Conservation (phyloP, 2,113 vertebrate genomes). For the Burhinus bistriatus region DNA sequence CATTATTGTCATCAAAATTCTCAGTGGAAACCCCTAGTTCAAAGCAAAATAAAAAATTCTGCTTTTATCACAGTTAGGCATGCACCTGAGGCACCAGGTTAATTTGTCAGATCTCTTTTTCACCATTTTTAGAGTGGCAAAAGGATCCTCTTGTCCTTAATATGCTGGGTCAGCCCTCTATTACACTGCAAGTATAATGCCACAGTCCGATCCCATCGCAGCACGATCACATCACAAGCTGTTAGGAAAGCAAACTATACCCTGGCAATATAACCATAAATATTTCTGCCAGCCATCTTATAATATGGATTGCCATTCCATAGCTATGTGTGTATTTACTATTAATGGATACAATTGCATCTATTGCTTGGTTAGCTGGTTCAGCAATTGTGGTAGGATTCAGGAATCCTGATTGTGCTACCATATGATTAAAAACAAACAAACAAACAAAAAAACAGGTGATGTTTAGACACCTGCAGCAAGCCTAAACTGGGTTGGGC, state of each 20-base stretch:
- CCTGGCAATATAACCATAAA: background rate
- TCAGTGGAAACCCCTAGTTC: background rate
- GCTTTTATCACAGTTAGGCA: background rate
- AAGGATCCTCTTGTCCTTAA: background rate
- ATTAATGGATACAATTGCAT: background rate
- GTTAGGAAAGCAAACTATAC: background rate
- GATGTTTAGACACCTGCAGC: background rate
- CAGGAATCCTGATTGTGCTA: background rate
- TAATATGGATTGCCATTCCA: background rate
- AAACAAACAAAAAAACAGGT: background rate
- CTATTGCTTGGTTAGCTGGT: background rate
- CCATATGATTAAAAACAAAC: background rate
- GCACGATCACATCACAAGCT: background rate
- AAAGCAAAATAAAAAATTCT: background rate
- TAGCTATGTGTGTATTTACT: background rate
- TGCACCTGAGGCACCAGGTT: fast-evolving
- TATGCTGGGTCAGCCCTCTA: background rate
- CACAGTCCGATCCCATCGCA: background rate
- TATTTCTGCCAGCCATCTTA: background rate
- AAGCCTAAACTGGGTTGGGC: background rate
- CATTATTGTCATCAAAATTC: background rate
- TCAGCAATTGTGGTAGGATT: background rate
- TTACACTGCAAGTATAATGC: background rate
- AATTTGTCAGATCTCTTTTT: background rate
- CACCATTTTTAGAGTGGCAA: background rate